These are phyloP conservation scores for Macrophya annulata DNA, from an alignment of 2,888 invertebrate genomes.

Conservation along the genomic window DNA sequence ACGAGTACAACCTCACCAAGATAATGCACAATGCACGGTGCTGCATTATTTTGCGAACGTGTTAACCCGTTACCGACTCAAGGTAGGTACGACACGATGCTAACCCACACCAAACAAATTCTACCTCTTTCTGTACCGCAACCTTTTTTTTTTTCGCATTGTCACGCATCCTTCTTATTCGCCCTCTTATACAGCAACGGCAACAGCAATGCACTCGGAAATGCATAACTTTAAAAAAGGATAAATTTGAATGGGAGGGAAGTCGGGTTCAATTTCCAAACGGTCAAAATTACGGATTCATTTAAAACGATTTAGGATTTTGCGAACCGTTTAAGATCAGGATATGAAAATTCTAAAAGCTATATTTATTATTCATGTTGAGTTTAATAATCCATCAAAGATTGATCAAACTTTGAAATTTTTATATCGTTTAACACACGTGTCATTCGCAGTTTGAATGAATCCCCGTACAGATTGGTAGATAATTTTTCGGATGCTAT, in stretches of 20 bases:
- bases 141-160: neutral
- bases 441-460: too few species aligned
- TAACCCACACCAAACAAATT: neutral
- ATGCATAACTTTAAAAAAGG: neutral
- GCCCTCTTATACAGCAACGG: neutral
- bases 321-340: too few species aligned
- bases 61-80: slow-evolving; percentile 62
- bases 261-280: too few species aligned
- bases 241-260: neutral
- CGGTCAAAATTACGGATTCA: too few species aligned
- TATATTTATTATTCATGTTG: too few species aligned
- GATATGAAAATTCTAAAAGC: too few species aligned
- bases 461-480: neutral
- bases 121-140: too few species aligned
- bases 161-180: slow-evolving; percentile 26
- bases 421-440: neutral
- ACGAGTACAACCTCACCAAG: slow-evolving; percentile 65
- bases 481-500: neutral
- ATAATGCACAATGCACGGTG: slow-evolving; percentile 69
- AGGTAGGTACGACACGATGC: neutral
- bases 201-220: neutral
- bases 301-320: too few species aligned
- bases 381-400: neutral
- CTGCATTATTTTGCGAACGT: slow-evolving; percentile 58
- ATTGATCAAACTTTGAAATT: neutral